Base-by-base conservation (phyloP, 2,113 vertebrate species). In the Petrocephalus zakoni region DNA sequence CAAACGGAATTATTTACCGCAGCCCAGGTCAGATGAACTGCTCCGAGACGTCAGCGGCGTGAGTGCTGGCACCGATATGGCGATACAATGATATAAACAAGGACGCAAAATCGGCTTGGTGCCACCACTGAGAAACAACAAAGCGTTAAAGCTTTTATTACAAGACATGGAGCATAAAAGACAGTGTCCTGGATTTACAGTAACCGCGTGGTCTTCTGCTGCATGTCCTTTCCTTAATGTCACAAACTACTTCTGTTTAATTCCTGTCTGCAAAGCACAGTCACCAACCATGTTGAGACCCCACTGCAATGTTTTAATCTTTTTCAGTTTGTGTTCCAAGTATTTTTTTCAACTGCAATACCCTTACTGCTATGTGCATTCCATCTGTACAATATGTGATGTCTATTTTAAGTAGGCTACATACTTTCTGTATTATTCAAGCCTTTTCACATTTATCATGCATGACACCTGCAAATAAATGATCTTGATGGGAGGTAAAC, bases 161-260 rank as follows among this genome's bases (percentile, higher is more conserved):
- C 72, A 75, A 75, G 19, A 17, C 29, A 37, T 37, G 68, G 13
- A 75, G 17, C 25, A 75, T 75, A 42, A 34, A 75, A 37, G n/a
- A 75, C 68, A 7, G 68, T 19, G 47, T 25, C 42, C 89, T 91
- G 51, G 75, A 4, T 85, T 93, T 90, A 91, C 90, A 90, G 88
- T 90, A 61, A 85, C 34, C 72, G 81, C 85, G 51, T 46, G 88
- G 90, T 68, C 51, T 88, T 64, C 89, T 46, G 91, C 89, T 92
- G 90, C 86, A 53, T 85, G 91, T 95, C 95, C 95, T 95, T 92
- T 95, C 94, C 91, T 87, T 93, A 88, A 88, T 87, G 90, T 93
- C 90, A 22, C n/a, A 72, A 49, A 75, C 49, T 78, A 42, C 72
- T 78, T 17, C 29, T 3, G 2, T 85, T 85, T 22, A 51, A 17